Evolutionary conservation across 2,888 invertebrate genomes (phyloP), one percentile per base, ranked within the genome.

Genomic region (Dryocosmus kuriphilus): DNA sequence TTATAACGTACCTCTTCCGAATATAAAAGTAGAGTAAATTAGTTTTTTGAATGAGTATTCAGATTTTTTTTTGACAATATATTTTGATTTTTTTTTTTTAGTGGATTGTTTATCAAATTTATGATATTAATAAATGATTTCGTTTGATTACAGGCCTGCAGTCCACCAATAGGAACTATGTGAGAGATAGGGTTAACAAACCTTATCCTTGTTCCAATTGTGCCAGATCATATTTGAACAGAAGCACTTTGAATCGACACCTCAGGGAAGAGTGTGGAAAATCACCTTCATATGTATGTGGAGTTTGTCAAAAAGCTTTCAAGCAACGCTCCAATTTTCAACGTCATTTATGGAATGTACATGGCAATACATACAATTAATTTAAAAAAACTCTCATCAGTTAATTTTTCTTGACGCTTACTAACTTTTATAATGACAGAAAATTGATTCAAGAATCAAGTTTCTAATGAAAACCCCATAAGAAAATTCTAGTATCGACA

Each of bases 171-270:
- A 71, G 71, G n/a, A 71, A 71, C 71, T 71, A 32, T 71, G 14
- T 24, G 3, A 71, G 71, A 30, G 27, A 55, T 32, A 71, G 5
- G 32, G 51, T 32, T 55, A 51, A 30, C 19, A 83, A 83, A 61
- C 83, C 83, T 75, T 83, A 79, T 73, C 81, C 81, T 27, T 83
- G 83, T 30, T 83, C 81, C 77, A 87, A 88, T 51, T 91, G 90
- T 81, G 76, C 77, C 74, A 86, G 86, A 79, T 86, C 88, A 27
- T 91, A 91, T 77, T 83, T 85, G 24, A 89, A 95, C 92, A 95
- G 95, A 90, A 95, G 96, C 87, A 96, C 96, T 78, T 85, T 92
- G 75, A 88, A 88, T 75, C 89, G 91, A 24, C 92, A 92, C 80
- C 83, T 89, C n/a, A 85, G 89, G 19, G 88, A 89, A 78, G 92